phyloP scores from a whole-genome alignment of 64 coral and sea anemone species.

The Actinia equina region DNA sequence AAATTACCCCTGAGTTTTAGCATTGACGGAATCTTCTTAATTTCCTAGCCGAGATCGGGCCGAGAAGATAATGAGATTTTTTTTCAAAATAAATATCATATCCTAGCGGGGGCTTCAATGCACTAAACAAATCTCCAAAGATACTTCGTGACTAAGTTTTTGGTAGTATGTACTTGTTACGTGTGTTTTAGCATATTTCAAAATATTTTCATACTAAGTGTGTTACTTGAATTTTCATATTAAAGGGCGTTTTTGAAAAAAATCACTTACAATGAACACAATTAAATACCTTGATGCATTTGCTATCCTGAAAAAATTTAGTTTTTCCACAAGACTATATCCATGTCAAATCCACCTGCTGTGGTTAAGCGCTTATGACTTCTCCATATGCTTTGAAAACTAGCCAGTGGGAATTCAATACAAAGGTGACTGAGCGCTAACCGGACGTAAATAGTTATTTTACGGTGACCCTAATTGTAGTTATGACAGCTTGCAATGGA shows the following conservation, averaged over 20 bases:
- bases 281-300: background rate
- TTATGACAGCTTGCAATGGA: background rate
- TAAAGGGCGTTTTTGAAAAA: background rate
- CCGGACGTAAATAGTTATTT: background rate
- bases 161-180: background rate
- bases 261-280: background rate
- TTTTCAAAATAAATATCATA: too few species aligned
- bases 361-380: slow-evolving; percentile 3
- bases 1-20: too few species aligned
- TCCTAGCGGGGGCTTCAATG: background rate
- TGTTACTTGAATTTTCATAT: background rate
- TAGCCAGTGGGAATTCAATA: slow-evolving; percentile 11
- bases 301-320: background rate
- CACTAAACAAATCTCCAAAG: background rate
- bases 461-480: background rate
- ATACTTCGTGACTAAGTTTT: background rate
- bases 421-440: background rate
- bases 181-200: background rate
- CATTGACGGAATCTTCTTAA: too few species aligned
- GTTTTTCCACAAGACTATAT: slow-evolving; percentile 10
- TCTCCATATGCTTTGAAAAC: background rate
- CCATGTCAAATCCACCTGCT: slow-evolving; percentile 15
- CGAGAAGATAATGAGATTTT: too few species aligned
- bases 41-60: too few species aligned
- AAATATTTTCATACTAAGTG: background rate